These are phyloP conservation scores for Megalonaias nervosa DNA, from an alignment of 1,140 invertebrate genomes.

Conservation along the genomic window DNA sequence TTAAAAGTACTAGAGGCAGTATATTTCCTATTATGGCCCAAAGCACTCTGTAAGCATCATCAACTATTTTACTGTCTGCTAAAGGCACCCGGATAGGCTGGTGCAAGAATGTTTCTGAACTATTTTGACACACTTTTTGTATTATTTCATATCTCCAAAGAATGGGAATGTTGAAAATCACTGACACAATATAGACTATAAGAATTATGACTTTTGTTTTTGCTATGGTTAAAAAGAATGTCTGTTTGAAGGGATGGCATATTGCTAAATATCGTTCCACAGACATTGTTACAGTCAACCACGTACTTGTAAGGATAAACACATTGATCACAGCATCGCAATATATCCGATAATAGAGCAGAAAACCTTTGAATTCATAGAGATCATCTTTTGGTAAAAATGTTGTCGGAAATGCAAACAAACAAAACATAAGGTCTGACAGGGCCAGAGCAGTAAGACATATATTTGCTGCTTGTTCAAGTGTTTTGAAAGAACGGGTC, in stretches of 20 bases:
- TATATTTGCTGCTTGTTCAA: slow-evolving; percentile 66
- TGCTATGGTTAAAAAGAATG: slow-evolving; percentile 62
- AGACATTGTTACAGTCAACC: slow-evolving; percentile 69
- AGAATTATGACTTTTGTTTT: slow-evolving; percentile 64
- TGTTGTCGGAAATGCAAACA: slow-evolving; percentile 66
- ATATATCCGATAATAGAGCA: slow-evolving; percentile 63
- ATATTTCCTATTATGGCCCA: slow-evolving; percentile 69
- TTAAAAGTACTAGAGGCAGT: slow-evolving; percentile 61
- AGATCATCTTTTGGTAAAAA: slow-evolving; percentile 58
- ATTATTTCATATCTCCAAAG: slow-evolving; percentile 62
- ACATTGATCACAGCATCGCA: slow-evolving; percentile 65
- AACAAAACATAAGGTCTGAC: slow-evolving; percentile 65
- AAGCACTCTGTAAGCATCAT: slow-evolving; percentile 59
- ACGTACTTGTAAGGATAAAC: slow-evolving; percentile 68
- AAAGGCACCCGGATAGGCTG: slow-evolving; percentile 36
- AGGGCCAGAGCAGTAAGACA: slow-evolving; percentile 63
- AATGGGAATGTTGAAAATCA: slow-evolving; percentile 66
- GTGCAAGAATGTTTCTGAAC: slow-evolving; percentile 19
- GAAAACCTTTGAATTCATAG: slow-evolving; percentile 48
- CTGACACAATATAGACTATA: slow-evolving; percentile 60
- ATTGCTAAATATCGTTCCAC: slow-evolving; percentile 68
- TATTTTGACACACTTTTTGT: slow-evolving; percentile 41
- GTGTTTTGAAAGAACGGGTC: slow-evolving; percentile 55
- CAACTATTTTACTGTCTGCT: slow-evolving; percentile 41
- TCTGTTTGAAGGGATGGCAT: slow-evolving; percentile 65